Conservation (phyloP, 2,888 invertebrate genomes). For the Anthrax anthrax region DNA sequence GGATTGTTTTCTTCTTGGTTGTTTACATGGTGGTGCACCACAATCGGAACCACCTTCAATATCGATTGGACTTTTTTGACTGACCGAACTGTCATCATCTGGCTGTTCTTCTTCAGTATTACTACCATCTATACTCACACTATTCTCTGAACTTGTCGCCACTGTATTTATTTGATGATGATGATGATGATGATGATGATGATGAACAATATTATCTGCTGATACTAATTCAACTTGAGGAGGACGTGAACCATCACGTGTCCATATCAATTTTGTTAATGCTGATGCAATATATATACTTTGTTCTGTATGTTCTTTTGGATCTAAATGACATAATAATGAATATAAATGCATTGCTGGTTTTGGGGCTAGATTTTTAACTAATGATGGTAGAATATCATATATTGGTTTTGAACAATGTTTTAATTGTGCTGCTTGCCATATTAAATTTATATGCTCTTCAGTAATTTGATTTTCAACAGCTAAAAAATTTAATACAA, state of each 20-base stretch:
- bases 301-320: slow-evolving; percentile 84
- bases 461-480: slow-evolving; percentile 82
- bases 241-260: slow-evolving; percentile 44
- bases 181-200: too few species aligned
- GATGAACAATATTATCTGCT: slow-evolving; percentile 34
- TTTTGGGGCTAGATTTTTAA: slow-evolving; percentile 75
- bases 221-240: slow-evolving; percentile 32
- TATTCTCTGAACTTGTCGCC: slow-evolving; percentile 60
- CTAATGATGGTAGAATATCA: slow-evolving; percentile 76
- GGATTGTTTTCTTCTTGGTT: slow-evolving; percentile 29
- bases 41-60: slow-evolving; percentile 36
- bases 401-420: slow-evolving; percentile 90
- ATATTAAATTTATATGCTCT: slow-evolving; percentile 82
- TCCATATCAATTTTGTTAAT: slow-evolving; percentile 83
- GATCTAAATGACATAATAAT: slow-evolving; percentile 72
- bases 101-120: slow-evolving; percentile 61
- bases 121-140: slow-evolving; percentile 65
- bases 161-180: slow-evolving; percentile 37
- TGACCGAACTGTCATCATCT: slow-evolving; percentile 43
- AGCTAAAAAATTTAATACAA: slow-evolving; percentile 81
- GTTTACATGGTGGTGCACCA: slow-evolving; percentile 41
- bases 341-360: slow-evolving; percentile 81
- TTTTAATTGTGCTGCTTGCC: slow-evolving; percentile 90
- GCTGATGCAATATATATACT: slow-evolving; percentile 83
- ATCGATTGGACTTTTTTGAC: slow-evolving; percentile 35